Evolutionary conservation across 2,113 vertebrate species (phyloP).

Genomic region (Mionectes macconnelli): DNA sequence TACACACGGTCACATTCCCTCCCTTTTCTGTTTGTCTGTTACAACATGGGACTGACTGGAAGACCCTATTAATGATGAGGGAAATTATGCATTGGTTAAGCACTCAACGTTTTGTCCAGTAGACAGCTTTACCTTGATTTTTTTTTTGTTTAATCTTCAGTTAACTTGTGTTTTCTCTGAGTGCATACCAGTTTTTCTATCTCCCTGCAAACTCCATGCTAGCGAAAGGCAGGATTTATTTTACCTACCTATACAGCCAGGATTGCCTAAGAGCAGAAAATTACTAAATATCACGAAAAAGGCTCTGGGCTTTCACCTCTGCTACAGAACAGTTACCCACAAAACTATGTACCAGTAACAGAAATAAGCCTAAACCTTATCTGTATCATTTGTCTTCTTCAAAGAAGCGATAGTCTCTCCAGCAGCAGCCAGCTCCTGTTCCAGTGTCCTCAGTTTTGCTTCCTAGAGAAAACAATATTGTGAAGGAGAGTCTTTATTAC

Average conservation of each 20-base stretch:
- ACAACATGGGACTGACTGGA: not conserved
- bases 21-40: not conserved
- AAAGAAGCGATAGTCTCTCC: constrained; percentile 73
- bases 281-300: not conserved
- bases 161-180: not conserved
- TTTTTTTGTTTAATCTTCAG: not conserved
- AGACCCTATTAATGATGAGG: not conserved
- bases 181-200: not conserved
- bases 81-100: not conserved
- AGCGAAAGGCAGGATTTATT: not conserved
- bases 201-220: not conserved
- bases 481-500: not conserved
- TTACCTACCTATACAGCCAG: not conserved
- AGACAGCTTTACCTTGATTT: not conserved
- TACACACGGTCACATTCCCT: not conserved
- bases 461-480: constrained; percentile 59
- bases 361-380: constrained; percentile 78
- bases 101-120: not conserved
- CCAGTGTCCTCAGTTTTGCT: constrained; percentile 71
- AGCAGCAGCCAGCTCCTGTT: constrained; percentile 75
- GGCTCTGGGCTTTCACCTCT: not conserved
- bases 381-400: constrained; percentile 82
- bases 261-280: not conserved
- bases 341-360: not conserved
- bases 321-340: not conserved